Evolutionary conservation across 2,113 vertebrate genomes (phyloP), one percentile per base, ranked within the genome.

Genomic region (Salvelinus alpinus): DNA sequence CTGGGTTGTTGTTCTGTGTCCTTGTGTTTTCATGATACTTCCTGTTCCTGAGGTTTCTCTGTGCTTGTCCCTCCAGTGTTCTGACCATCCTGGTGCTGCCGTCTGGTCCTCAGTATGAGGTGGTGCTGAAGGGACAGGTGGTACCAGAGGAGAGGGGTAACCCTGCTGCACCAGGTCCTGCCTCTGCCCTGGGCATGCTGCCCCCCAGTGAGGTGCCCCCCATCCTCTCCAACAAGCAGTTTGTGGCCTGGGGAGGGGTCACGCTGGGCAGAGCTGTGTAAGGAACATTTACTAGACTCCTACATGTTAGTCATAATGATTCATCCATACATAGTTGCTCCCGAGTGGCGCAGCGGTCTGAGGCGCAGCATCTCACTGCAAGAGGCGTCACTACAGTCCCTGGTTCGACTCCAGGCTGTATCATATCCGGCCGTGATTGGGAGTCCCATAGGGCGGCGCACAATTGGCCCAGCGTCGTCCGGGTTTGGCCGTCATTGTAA

Each of bases 171-270:
- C 12, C 70, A 2, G 66, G 77, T 12, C 88, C 88, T 72, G 75
- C 80, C 73, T 66, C 85, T 2, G n/a, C 67, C 51, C 9, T 74
- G 38, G 79, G 47, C 38, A 60, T 85, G 27, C 64, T 12, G 51
- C 77, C 73, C 59, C 80, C 89, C 75, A 77, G 68, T 25, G 92
- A 95, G 57, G 84, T 95, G 73, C 95, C 96, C 2, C 94, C 94
- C 0, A 95, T 99, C 81, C 96, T 99, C 6, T 98, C 98, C 76
- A 99, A 99, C 87, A 98, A 96, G 82, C 97, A 99, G 54, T 97
- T 96, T 48, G 77, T 99, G 80, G 88, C 94, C 7, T 99, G 98
- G 98, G 98, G 97, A 88, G 96, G 96, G 13, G 94, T 99, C 62
- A 87, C 92, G 11, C 86, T 99, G 18, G 96, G 96, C 82, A 91